Base-by-base conservation (phyloP, 2,888 invertebrate species). In the Galeopsomyia nigrocyanea region DNA sequence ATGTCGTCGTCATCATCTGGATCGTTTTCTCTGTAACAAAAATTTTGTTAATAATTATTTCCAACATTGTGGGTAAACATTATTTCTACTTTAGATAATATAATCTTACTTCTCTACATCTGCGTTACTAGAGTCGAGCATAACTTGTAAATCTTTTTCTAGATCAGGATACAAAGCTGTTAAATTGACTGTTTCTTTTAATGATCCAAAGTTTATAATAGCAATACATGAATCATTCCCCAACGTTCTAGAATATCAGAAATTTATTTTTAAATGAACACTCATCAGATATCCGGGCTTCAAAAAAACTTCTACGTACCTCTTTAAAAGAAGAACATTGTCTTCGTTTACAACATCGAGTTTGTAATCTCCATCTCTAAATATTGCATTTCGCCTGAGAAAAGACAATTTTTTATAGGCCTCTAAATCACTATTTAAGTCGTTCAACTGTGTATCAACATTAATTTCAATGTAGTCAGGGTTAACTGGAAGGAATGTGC, bases 401-500 rank as follows among this genome's bases (percentile, higher is more conserved):
- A 55, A 39, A 19, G 79, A 72, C 5, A 82, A 73, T 17, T 39
- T 53, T 70, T 79, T 82, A 47, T 79, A 83, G 3, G 79, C 80
- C 10, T 77, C 73, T 21, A 83, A 76, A 64, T 80, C 79, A 56
- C 81, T 83, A 13, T 49, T 58, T 7, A 68, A 7, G 26, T 71
- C 31, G 1, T 56, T 21, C 51, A 71, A 50, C 70, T 83, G 82
- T 14, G 26, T 47, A 17, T 79, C 72, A 0, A 82, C 82, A 50
- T 83, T 83, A 56, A 75, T 78, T 3, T 69, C 57, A 2, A n/a
- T 3, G 26, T 82, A 82, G 47, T 79, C 51, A 19, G 76, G 68
- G 65, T 82, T 77, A 6, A 81, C 68, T 13, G 83, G 82, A 7
- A 82, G 75, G 68, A 80, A 81, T 3, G 81, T 79, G 2, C 19